Percentiles rank a stretch among this genome's conserved stretches.
These are phyloP conservation scores for Microhierax caerulescens DNA, from an alignment of 2,797 vertebrate genomes.

Conservation along the genomic window DNA sequence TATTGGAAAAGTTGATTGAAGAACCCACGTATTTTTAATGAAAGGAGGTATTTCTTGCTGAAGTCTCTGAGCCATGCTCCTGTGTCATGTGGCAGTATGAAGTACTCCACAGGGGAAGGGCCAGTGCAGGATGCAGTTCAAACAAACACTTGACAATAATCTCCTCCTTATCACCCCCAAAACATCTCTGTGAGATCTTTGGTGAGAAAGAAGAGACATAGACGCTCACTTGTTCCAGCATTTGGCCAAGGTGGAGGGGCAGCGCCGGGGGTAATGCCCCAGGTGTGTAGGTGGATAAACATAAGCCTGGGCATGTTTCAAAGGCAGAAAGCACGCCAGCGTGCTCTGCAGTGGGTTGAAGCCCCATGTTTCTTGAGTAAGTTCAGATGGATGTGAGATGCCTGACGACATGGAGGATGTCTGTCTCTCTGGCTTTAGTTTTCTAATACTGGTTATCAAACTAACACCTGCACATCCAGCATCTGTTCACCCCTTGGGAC, in stretches of 20 bases:
- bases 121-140: background rate
- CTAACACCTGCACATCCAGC: background rate
- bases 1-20: background rate
- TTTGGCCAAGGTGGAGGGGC: background rate
- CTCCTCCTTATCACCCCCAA: background rate
- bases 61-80: background rate
- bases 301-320: background rate
- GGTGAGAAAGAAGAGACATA: background rate
- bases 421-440: background rate
- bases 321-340: background rate
- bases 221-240: background rate
- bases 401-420: background rate
- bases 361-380: background rate
- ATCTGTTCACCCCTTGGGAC: background rate
- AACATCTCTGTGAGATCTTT: background rate
- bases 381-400: background rate
- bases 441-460: background rate
- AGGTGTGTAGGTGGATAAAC: background rate
- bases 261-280: accelerated
- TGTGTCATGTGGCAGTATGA: background rate
- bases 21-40: background rate
- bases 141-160: background rate
- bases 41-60: background rate
- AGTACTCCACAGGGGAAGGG: background rate
- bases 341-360: background rate